Evolutionary conservation across 92 coral and sea anemone species (phyloP).

Genomic region (Epizoanthus ramosus): DNA sequence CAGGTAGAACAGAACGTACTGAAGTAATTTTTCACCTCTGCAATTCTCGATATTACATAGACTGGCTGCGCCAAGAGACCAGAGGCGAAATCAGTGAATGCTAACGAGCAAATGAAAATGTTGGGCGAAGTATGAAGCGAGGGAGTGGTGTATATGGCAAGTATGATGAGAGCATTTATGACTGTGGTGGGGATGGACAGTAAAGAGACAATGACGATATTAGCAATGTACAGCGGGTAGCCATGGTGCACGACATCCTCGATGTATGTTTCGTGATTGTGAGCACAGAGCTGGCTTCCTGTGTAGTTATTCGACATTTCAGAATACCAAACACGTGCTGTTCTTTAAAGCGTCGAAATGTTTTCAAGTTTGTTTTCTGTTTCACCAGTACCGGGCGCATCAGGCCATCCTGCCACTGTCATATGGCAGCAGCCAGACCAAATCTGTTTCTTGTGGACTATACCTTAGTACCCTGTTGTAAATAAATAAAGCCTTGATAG

Average conservation of each 20-base stretch:
- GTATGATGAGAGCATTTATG: slow-evolving; percentile 18
- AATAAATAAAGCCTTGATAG: too few relatives aligned
- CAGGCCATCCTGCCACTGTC: too few relatives aligned
- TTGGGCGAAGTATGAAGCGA: slow-evolving; percentile 36
- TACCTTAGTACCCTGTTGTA: too few relatives aligned
- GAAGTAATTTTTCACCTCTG: slow-evolving; percentile 20
- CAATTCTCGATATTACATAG: slow-evolving; percentile 29
- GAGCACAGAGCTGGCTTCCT: not conserved
- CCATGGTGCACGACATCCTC: slow-evolving; percentile 14
- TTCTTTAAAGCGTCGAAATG: not conserved
- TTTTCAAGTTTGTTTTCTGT: too few relatives aligned
- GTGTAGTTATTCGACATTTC: slow-evolving; percentile 12
- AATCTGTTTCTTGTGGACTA: too few relatives aligned
- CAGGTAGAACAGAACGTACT: slow-evolving; percentile 35
- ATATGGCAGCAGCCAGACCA: too few relatives aligned
- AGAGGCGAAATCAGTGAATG: slow-evolving; percentile 37
- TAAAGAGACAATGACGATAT: slow-evolving; percentile 14
- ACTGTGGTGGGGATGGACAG: slow-evolving; percentile 17
- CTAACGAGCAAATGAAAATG: slow-evolving; percentile 35
- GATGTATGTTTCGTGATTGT: slow-evolving; percentile 25
- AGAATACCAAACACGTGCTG: not conserved
- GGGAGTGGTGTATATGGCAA: slow-evolving; percentile 27
- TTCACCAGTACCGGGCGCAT: too few relatives aligned
- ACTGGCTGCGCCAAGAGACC: slow-evolving; percentile 41
- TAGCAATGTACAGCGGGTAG: slow-evolving; percentile 4